Conservation (phyloP, 2,797 vertebrate genomes). For the Enteromius anoplus region DNA sequence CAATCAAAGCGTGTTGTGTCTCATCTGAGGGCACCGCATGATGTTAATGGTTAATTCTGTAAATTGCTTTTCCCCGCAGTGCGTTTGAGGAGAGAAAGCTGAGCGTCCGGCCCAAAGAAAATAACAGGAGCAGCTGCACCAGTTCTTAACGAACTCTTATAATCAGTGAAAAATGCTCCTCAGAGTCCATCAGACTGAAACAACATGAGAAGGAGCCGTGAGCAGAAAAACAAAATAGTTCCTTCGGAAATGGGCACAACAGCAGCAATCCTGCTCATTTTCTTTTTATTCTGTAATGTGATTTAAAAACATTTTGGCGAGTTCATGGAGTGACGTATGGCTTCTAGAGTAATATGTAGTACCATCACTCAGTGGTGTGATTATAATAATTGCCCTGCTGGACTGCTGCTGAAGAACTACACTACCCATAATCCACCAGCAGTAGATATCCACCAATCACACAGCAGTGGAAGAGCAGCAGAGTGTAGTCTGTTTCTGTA, state of each 20-base stretch:
- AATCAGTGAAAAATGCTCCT: constrained; percentile 26
- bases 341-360: background rate
- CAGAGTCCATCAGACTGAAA: background rate
- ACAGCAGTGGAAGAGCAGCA: background rate
- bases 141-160: background rate
- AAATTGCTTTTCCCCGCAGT: background rate
- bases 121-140: background rate
- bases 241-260: constrained; percentile 4
- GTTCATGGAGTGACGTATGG: background rate
- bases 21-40: background rate
- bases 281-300: background rate
- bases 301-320: background rate
- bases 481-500: background rate
- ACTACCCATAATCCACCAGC: background rate
- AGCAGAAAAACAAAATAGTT: constrained; percentile 36
- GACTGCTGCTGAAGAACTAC: background rate
- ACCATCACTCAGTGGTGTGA: background rate
- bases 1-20: constrained; percentile 25
- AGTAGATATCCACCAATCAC: background rate
- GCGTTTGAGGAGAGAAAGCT: background rate
- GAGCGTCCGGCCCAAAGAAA: background rate
- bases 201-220: constrained; percentile 31
- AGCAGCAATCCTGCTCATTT: constrained; percentile 8
- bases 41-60: constrained; percentile 4
- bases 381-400: too few relatives aligned